Conservation (phyloP, 2,888 invertebrate genomes). For the Arenicola marina region DNA sequence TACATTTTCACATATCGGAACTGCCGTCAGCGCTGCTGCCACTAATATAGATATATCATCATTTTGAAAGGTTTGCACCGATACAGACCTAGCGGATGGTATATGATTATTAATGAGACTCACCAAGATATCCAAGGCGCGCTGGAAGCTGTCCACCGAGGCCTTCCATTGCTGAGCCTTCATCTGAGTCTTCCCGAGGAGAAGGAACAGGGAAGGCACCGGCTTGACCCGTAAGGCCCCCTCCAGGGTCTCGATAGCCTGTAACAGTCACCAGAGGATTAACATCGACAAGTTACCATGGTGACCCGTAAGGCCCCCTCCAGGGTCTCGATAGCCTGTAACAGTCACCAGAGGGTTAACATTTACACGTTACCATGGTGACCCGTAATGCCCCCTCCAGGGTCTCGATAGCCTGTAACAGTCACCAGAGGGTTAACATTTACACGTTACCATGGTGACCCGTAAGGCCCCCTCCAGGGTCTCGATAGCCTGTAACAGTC, state of each 20-base stretch:
- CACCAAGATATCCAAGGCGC: constrained; percentile 55
- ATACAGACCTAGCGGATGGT: no score
- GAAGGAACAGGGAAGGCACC: constrained; percentile 47
- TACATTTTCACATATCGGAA: no score
- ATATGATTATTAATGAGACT: no score
- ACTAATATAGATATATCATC: no score
- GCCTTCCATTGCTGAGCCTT: constrained; percentile 57
- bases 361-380: constrained; percentile 46
- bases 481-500: constrained; percentile 48
- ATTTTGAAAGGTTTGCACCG: no score
- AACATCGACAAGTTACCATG: constrained; percentile 45
- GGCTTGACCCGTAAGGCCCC: constrained; percentile 48
- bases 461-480: constrained; percentile 49
- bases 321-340: constrained; percentile 56
- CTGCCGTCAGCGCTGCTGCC: no score
- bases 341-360: no score
- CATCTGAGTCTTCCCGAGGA: constrained; percentile 60
- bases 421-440: no score
- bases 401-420: constrained; percentile 53
- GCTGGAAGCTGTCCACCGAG: constrained; percentile 54
- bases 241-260: constrained; percentile 56
- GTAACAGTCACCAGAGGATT: constrained; percentile 4
- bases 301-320: constrained; percentile 44
- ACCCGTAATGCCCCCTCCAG: constrained; percentile 46
- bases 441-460: constrained; percentile 44